Evolutionary conservation across 2,113 vertebrate genomes (phyloP), one percentile per base, ranked within the genome.

Genomic region (Scortum barcoo): DNA sequence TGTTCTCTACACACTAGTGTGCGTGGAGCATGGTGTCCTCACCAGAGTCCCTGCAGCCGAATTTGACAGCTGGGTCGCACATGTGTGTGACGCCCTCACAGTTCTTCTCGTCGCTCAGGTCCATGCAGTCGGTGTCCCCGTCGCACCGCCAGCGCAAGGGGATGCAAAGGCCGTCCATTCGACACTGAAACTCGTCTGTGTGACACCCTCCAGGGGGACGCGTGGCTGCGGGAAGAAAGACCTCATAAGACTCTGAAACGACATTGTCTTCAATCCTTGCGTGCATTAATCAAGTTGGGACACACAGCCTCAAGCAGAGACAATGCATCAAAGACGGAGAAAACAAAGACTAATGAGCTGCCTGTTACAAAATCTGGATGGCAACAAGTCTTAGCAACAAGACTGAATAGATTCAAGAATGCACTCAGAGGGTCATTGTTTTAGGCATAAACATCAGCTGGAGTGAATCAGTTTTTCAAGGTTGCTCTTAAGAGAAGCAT

Each of bases 61-160:
- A 99, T 88, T 99, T 99, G 88, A 99, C 97, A 0, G 96, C 97
- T 24, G 98, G 97, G 92, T 99, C 98, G 0, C 98, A 99, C 87
- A 97, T 97, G 0, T 98, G 97, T 3, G 97, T 98, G 82, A 99
- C 97, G 0, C 98, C 98, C 87, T 99, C 98, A 0, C 98, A 99
- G 95, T 95, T 98, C 91, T 99, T 98, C 94, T 99, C 98, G 0
- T 99, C 98, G 0, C 97, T 99, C 86, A 98, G 96, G 91, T 99
- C 98, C 96, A 99, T 98, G 91, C 98, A 99, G 93, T 99, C 98
- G 0, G 97, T 99, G 95, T 99, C 98, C 0, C 98, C 98, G 0
- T 99, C 98, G 0, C 98, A 99, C 78, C 96, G 97, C 98, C 98
- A 99, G 63, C 98, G 96, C 92, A 96, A 94, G 38, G 98, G 97